These are phyloP conservation scores for Nothura maculosa DNA, from an alignment of 2,797 vertebrate genomes.

Conservation along the genomic window DNA sequence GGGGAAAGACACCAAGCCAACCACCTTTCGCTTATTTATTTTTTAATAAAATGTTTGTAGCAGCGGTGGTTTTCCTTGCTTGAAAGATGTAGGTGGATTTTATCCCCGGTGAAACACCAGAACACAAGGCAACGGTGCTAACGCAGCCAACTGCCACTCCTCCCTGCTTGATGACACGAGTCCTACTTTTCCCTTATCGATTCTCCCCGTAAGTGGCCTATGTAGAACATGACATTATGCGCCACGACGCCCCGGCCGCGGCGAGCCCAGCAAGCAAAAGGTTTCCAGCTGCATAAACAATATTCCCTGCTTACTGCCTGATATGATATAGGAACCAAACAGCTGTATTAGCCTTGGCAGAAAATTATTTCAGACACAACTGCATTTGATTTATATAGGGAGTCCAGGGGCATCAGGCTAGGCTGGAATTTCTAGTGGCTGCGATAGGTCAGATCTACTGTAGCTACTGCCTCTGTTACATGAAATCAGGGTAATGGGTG, in stretches of 20 bases:
- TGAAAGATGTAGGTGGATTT: not conserved
- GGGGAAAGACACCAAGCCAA: conserved; percentile 39
- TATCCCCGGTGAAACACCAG: conserved; percentile 41
- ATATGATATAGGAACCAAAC: conserved; percentile 52
- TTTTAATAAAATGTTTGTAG: not conserved
- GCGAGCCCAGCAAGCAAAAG: conserved; percentile 43
- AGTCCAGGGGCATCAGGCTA: not conserved
- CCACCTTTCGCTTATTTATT: conserved; percentile 29
- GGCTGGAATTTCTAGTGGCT: conserved; percentile 30
- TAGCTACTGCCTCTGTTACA: not conserved
- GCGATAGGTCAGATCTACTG: not conserved
- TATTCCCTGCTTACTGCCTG: not conserved
- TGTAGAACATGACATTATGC: conserved; percentile 63
- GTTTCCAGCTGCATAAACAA: conserved; percentile 74
- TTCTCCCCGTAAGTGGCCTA: conserved; percentile 67
- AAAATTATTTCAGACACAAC: conserved; percentile 63
- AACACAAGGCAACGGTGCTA: conserved; percentile 10
- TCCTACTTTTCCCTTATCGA: conserved; percentile 67
- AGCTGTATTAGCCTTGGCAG: conserved; percentile 73
- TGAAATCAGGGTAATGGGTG: conserved; percentile 28
- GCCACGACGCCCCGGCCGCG: conserved; percentile 25
- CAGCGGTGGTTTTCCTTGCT: not conserved
- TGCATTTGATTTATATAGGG: conserved; percentile 39
- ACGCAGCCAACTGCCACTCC: conserved; percentile 37
- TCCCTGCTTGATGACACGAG: conserved; percentile 51